Conservation (phyloP, 2,113 vertebrate genomes). For the Artemisiospiza belli region DNA sequence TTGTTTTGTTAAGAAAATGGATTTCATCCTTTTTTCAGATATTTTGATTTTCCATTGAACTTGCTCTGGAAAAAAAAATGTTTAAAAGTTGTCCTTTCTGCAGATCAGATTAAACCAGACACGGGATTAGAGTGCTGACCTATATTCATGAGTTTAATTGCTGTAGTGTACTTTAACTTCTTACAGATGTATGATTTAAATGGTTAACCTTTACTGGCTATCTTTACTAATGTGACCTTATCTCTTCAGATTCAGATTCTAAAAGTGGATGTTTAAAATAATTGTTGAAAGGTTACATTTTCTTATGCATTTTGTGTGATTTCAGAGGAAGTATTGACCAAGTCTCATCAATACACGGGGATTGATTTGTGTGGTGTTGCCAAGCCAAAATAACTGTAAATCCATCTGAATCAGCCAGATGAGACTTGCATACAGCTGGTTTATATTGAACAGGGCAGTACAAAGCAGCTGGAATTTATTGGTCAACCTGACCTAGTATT, state of each 20-base stretch:
- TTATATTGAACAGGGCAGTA: background rate
- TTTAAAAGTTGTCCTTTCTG: conserved; percentile 43
- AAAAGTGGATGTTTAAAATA: background rate
- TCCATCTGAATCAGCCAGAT: background rate
- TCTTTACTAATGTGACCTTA: conserved; percentile 44
- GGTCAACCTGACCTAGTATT: background rate
- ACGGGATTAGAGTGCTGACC: conserved; percentile 43
- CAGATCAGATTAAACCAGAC: conserved; percentile 55
- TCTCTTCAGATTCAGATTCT: conserved; percentile 39
- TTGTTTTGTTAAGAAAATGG: conserved; percentile 63
- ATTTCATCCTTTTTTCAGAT: conserved; percentile 45
- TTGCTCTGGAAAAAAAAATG: background rate
- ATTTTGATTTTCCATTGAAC: conserved; percentile 41
- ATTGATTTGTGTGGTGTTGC: conserved; percentile 1
- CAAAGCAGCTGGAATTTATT: conserved; percentile 42
- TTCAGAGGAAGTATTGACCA: background rate
- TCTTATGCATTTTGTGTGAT: background rate
- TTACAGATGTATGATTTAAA: conserved; percentile 55
- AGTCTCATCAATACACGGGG: background rate
- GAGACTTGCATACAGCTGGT: conserved; percentile 10
- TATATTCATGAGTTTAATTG: conserved; percentile 56
- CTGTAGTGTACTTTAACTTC: conserved; percentile 52
- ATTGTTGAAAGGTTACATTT: conserved; percentile 28
- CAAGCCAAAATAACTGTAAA: conserved; percentile 17
- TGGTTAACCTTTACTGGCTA: conserved; percentile 3